Evolutionary conservation across 2,113 vertebrate species (phyloP), one percentile per base, ranked within the genome.

Genomic region (Tamias sibiricus): DNA sequence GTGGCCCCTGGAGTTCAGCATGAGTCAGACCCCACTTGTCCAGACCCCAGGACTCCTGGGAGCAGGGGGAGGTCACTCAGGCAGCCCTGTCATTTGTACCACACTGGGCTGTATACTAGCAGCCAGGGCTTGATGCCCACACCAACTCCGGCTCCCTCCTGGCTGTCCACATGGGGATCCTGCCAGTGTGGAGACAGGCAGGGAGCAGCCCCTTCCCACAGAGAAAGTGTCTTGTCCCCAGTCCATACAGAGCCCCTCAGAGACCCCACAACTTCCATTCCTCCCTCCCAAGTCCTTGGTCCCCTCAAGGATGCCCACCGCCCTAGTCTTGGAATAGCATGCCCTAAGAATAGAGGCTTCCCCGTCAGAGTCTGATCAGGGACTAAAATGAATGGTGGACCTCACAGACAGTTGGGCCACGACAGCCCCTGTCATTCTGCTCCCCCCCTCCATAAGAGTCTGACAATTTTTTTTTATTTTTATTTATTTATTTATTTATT

Each of bases 91-190:
- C 0, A 24, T 14, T n/a, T 22, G 20, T 20, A 17, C 2, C 3
- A 2, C n/a, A 3, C 16, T 16, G 10, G 47, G 74, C 28, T 0
- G 1, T 47, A 24, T 44, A 24, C 19, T 28, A 17, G 8, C 6
- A 12, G 44, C 64, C 8, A 42, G 24, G 26, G 17, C 49, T 20
- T 49, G 44, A 57, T 44, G 11, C 28, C 77, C 4, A 11, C 14
- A 35, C 40, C 82, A 37, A 28, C 49, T 59, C 62, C 7, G 1
- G 9, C 3, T 42, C 20, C 57, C 40, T 52, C 30, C 22, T 44
- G 37, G 9, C 81, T 12, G 6, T 16, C 26, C 44, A 83, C 54
- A 19, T 11, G 5, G 54, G 17, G 24, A 64, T 13, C 24, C 7
- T 35, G 13, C 66, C 8, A 13, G 47, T 40, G 47, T 47, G 66